These are phyloP conservation scores for Sturnus vulgaris DNA, from an alignment of 2,113 vertebrate species.

Conservation along the genomic window DNA sequence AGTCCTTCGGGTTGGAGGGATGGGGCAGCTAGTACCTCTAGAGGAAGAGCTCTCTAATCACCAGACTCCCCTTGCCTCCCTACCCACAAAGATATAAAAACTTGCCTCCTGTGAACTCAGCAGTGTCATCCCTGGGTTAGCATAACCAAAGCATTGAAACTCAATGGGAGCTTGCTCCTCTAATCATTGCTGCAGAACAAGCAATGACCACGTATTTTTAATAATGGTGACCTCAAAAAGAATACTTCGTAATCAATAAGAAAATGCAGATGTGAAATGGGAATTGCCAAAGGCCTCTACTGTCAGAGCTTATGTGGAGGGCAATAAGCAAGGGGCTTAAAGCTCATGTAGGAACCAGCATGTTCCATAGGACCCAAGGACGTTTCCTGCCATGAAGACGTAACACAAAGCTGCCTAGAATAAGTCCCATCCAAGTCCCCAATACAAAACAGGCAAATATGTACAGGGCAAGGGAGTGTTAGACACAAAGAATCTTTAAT, in stretches of 20 bases:
- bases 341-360: fast-evolving
- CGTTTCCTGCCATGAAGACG: neutral
- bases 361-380: neutral
- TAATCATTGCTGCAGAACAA: neutral
- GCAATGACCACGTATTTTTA: neutral
- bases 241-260: neutral
- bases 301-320: neutral
- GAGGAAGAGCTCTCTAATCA: neutral
- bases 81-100: neutral
- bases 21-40: neutral
- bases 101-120: neutral
- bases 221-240: neutral
- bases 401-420: neutral
- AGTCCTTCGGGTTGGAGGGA: neutral
- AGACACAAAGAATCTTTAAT: neutral
- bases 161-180: neutral
- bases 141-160: neutral
- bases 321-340: neutral
- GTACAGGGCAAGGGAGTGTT: neutral
- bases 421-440: neutral
- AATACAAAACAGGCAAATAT: neutral
- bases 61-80: neutral
- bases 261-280: neutral
- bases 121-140: neutral
- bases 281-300: neutral